Percentiles rank a stretch among this genome's conserved stretches.
Evolutionary conservation across 2,797 vertebrate species (phyloP).

Genomic region (Pseudomugil gertrudae): DNA sequence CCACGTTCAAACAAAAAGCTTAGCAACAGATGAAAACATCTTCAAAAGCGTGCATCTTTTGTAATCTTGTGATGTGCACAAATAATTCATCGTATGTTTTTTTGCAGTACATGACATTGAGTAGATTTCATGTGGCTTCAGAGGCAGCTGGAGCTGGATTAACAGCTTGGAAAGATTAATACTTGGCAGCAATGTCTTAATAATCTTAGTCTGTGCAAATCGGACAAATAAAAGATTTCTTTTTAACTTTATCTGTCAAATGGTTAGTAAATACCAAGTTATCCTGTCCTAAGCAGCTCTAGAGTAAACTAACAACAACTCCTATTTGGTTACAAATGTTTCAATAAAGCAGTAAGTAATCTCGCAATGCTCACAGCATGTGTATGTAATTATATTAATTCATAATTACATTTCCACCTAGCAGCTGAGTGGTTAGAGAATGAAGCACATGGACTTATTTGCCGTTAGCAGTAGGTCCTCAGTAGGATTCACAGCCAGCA

Average conservation of each 20-base stretch:
- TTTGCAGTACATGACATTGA: constrained; percentile 11
- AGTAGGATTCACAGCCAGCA: not conserved
- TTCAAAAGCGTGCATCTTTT: constrained; percentile 1
- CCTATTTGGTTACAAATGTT: constrained; percentile 12
- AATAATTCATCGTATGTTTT: constrained; percentile 9
- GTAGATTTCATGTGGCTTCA: constrained; percentile 30
- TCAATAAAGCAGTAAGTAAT: constrained; percentile 7
- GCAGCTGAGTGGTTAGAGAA: not conserved
- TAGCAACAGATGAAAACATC: constrained; percentile 26
- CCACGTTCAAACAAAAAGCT: constrained; percentile 37
- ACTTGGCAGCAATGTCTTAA: constrained; percentile 22
- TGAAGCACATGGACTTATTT: not conserved
- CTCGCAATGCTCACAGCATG: not conserved
- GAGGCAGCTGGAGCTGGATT: constrained; percentile 38
- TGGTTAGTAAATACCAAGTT: not conserved
- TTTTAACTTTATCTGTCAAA: not conserved
- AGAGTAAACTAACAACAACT: constrained; percentile 2
- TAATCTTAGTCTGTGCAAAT: constrained; percentile 24
- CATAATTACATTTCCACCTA: not conserved
- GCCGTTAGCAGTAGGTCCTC: not conserved
- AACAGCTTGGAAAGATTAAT: constrained; percentile 33
- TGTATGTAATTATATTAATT: not conserved
- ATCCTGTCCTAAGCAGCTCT: constrained; percentile 2
- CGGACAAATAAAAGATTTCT: constrained; percentile 38
- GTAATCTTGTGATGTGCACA: constrained; percentile 3